Evolutionary conservation across 2,797 vertebrate genomes (phyloP).

Genomic region (Pangasius larnaudii): DNA sequence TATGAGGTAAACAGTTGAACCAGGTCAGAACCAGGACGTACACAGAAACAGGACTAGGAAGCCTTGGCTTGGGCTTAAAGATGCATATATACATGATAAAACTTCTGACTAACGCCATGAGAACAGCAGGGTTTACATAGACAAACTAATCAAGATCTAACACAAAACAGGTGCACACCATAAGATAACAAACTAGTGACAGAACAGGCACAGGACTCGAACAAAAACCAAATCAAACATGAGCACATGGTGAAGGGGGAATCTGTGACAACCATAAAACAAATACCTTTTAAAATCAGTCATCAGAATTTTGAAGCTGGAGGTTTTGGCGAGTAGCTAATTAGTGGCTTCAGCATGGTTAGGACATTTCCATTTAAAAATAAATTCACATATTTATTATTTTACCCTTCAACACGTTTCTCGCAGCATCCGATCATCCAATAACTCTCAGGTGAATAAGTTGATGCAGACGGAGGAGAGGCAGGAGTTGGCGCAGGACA

Average conservation of each 20-base stretch:
- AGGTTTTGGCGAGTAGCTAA: background rate
- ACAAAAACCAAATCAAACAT: background rate
- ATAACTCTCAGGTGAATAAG: slow-evolving; percentile 88
- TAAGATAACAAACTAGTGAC: background rate
- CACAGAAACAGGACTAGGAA: background rate
- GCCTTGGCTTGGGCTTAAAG: background rate
- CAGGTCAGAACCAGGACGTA: background rate
- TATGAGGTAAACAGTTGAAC: background rate
- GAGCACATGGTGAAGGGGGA: background rate
- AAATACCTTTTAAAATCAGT: background rate
- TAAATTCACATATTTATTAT: background rate
- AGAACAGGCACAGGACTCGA: background rate
- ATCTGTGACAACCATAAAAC: background rate
- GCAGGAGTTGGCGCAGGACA: slow-evolving; percentile 42
- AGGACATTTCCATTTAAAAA: background rate
- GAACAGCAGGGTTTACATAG: background rate
- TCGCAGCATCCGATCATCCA: slow-evolving; percentile 86
- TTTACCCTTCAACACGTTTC: background rate
- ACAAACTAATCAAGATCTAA: background rate
- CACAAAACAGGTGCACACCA: background rate
- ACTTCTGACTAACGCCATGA: background rate
- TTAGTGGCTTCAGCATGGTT: background rate
- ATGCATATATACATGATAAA: too few relatives aligned
- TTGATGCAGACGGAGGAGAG: slow-evolving; percentile 88
- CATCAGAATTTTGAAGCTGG: background rate